Evolutionary conservation across 2,113 vertebrate genomes (phyloP).

Genomic region (Orycteropus afer): DNA sequence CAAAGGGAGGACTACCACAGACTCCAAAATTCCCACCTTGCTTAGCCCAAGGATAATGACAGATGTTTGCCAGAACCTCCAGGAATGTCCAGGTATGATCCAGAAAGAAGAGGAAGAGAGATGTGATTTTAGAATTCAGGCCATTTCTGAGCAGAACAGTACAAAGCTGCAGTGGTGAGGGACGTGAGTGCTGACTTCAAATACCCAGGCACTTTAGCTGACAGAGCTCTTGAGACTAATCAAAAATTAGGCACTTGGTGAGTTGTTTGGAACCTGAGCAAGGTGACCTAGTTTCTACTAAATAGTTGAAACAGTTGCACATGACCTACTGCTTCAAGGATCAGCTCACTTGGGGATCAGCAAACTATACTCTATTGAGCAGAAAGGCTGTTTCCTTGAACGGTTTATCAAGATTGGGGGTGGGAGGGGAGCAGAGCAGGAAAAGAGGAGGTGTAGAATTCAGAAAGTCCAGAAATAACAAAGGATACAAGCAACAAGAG

Average conservation of each 20-base stretch:
- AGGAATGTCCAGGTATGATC: not conserved
- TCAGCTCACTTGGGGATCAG: not conserved
- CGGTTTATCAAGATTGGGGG: not conserved
- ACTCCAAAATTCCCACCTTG: not conserved
- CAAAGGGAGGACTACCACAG: not conserved
- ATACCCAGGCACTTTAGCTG: not conserved
- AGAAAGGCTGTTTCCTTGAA: not conserved
- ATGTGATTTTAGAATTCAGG: not conserved
- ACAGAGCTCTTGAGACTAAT: not conserved
- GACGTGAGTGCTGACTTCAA: rapidly evolving
- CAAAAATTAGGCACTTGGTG: not conserved
- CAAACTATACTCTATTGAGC: not conserved
- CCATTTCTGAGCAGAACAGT: not conserved
- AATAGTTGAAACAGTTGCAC: not conserved
- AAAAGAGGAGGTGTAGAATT: not conserved
- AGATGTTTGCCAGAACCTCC: not conserved
- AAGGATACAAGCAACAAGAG: not conserved
- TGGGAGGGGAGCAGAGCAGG: not conserved
- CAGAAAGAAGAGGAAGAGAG: not conserved
- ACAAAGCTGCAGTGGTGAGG: not conserved
- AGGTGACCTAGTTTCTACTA: not conserved
- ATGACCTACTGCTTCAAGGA: not conserved
- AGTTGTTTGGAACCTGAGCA: not conserved
- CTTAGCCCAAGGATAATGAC: not conserved
- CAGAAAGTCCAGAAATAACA: not conserved